These are phyloP conservation scores for Calephelis perditalis DNA, from an alignment of 2,888 invertebrate species.

Conservation along the genomic window DNA sequence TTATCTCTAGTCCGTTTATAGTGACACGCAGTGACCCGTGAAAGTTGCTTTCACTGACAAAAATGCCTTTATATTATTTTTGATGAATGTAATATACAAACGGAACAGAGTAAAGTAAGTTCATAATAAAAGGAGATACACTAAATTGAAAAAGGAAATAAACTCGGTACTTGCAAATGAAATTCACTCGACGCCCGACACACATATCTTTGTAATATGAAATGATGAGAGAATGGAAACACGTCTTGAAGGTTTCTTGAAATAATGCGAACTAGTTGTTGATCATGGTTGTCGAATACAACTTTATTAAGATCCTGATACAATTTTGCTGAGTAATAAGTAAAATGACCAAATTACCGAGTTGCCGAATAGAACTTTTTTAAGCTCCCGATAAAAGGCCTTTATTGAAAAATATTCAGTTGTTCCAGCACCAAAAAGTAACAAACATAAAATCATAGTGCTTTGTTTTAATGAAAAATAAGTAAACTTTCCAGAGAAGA, in stretches of 20 bases:
- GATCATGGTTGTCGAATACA: too few species aligned
- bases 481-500: too few species aligned
- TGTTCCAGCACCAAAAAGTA: too few species aligned
- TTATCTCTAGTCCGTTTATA: not conserved
- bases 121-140: slow-evolving; percentile 3
- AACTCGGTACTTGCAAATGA: slow-evolving; percentile 7
- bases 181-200: slow-evolving; percentile 8
- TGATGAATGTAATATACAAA: slow-evolving; percentile 8
- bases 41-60: slow-evolving; percentile 3
- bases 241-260: not conserved
- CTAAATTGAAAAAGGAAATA: slow-evolving; percentile 10
- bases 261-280: too few species aligned
- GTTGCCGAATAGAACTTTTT: too few species aligned
- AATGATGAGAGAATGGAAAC: slow-evolving; percentile 3
- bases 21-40: not conserved
- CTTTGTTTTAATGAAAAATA: too few species aligned
- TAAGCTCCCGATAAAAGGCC: too few species aligned
- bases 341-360: too few species aligned
- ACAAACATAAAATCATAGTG: too few species aligned
- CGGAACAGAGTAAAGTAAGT: slow-evolving; percentile 5
- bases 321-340: too few species aligned
- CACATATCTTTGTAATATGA: slow-evolving; percentile 3
- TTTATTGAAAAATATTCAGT: too few species aligned
- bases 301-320: too few species aligned
- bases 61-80: not conserved